A percentile compares a stretch with the other conserved stretches of the same genome.
Evolutionary conservation across 2,113 vertebrate genomes (phyloP).

Genomic region (Mesocricetus auratus): DNA sequence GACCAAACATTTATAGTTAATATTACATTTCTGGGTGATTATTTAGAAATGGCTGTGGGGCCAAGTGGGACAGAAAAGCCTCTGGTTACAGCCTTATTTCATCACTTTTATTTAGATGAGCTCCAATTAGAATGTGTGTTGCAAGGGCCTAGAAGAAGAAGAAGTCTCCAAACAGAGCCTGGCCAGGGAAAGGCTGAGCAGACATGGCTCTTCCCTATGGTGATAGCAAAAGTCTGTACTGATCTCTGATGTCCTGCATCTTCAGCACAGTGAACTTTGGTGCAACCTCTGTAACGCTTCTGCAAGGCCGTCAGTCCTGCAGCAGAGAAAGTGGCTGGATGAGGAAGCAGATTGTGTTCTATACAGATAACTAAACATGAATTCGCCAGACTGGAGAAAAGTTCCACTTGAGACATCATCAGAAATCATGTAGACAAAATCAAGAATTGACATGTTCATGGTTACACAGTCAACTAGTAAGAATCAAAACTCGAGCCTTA

Average conservation of each 20-base stretch:
- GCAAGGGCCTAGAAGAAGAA: background rate
- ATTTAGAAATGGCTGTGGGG: no score
- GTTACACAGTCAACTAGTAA: background rate
- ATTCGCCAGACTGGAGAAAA: background rate
- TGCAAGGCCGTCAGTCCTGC: background rate
- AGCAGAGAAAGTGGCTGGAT: background rate
- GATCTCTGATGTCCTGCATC: background rate
- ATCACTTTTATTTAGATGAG: slow-evolving; percentile 42
- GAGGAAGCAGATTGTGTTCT: background rate
- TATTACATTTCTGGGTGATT: no score
- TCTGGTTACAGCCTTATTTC: background rate
- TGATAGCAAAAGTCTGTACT: no score
- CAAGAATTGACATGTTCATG: background rate
- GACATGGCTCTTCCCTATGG: background rate
- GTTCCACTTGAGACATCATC: background rate
- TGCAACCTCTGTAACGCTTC: background rate
- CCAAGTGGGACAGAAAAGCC: no score
- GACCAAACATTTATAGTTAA: no score
- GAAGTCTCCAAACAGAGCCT: background rate
- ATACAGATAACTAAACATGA: background rate
- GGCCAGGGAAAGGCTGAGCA: background rate
- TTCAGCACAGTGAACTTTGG: background rate
- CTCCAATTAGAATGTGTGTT: slow-evolving; percentile 43
- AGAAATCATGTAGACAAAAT: background rate
- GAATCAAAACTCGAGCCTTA: background rate